Conservation (phyloP, 2,888 invertebrate species). For the Itoplectis maculator region DNA sequence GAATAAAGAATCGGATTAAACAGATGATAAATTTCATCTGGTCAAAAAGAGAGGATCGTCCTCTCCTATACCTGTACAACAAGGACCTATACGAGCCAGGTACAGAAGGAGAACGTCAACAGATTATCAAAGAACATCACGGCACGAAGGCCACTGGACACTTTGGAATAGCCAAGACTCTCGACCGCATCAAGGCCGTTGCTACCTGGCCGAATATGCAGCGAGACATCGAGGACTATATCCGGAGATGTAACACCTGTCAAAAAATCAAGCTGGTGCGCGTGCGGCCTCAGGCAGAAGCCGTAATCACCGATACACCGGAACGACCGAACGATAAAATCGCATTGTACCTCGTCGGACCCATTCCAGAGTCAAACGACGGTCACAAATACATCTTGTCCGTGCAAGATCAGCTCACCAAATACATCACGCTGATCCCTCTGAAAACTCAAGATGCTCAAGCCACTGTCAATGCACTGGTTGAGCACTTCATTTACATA, state of each 20-base stretch:
- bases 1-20: not conserved
- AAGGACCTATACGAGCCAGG: slow-evolving; percentile 3
- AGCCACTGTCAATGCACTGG: slow-evolving; percentile 3
- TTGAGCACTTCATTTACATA: slow-evolving; percentile 1
- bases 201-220: slow-evolving; percentile 40
- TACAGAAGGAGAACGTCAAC: not conserved
- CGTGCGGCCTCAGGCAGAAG: not conserved
- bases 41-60: not conserved
- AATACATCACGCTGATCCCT: slow-evolving; percentile 16
- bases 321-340: too few relatives aligned
- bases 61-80: not conserved
- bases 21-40: not conserved
- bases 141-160: slow-evolving; percentile 6
- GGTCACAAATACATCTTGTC: not conserved
- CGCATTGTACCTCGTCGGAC: too few relatives aligned
- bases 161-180: slow-evolving; percentile 2
- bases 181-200: slow-evolving; percentile 9
- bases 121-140: not conserved
- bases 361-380: not conserved
- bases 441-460: slow-evolving; percentile 9
- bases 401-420: not conserved
- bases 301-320: not conserved
- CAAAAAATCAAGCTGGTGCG: slow-evolving; percentile 11
- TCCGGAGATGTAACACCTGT: slow-evolving; percentile 22
- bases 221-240: slow-evolving; percentile 3